Percentiles rank a stretch among this genome's conserved stretches.
Evolutionary conservation across 2,113 vertebrate genomes (phyloP).

Genomic region (Xiphophorus maculatus): DNA sequence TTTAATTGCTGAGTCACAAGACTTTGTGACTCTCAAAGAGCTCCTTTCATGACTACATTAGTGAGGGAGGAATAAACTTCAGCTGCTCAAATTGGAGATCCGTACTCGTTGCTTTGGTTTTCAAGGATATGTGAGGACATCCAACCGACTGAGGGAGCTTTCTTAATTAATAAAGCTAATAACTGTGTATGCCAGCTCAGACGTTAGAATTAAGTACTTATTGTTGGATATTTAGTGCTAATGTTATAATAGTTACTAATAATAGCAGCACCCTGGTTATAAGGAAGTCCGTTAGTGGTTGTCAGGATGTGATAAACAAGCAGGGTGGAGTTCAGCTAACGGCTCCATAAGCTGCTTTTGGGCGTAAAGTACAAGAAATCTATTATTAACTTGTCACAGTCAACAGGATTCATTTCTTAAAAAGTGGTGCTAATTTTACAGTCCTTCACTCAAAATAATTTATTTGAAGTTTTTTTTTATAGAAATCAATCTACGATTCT

Average conservation of each 20-base stretch:
- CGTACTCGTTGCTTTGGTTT: neutral
- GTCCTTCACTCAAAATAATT: neutral
- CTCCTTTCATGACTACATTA: conserved; percentile 24
- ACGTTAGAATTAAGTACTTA: neutral
- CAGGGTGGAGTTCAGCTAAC: conserved; percentile 35
- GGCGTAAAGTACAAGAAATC: neutral
- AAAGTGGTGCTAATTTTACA: neutral
- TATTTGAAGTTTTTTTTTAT: neutral
- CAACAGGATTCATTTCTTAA: no score
- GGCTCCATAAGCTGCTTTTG: neutral
- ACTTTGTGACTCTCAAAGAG: conserved; percentile 31
- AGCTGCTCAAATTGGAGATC: neutral
- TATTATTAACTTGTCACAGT: neutral
- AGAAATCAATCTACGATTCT: neutral
- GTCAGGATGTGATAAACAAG: conserved; percentile 43
- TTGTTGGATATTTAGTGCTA: neutral
- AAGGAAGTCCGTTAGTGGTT: conserved; percentile 9
- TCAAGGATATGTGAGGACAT: neutral
- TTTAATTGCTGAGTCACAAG: conserved; percentile 48
- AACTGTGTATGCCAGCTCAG: neutral
- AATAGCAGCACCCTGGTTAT: neutral
- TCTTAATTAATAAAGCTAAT: neutral
- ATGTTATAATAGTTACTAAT: neutral
- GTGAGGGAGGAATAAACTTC: conserved; percentile 22
- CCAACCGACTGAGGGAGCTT: neutral